Conservation (phyloP, 2,797 vertebrate genomes). For the Melanotaenia trifasciata region DNA sequence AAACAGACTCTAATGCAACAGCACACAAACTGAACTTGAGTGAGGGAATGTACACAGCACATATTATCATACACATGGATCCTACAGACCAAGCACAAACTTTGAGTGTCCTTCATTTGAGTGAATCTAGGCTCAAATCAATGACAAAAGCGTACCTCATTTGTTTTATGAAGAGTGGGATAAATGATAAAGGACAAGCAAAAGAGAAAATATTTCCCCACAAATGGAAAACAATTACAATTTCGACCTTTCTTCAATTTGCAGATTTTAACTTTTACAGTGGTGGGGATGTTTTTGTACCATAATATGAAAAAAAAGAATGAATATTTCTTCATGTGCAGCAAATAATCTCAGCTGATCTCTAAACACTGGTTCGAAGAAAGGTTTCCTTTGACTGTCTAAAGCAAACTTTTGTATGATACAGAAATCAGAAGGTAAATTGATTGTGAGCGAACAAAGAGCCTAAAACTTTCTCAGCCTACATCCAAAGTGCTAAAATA, state of each 20-base stretch:
- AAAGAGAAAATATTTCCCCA: slow-evolving; percentile 2
- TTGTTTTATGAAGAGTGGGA: not conserved
- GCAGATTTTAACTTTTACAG: slow-evolving; percentile 7
- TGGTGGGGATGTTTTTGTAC: not conserved
- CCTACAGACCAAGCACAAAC: slow-evolving; percentile 52
- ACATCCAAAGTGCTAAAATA: slow-evolving; percentile 40
- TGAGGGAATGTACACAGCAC: not conserved
- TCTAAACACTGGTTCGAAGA: not conserved
- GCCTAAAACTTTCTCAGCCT: slow-evolving; percentile 12
- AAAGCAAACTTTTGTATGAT: not conserved
- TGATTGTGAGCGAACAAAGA: not conserved
- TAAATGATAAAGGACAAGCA: slow-evolving; percentile 19
- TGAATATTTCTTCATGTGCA: slow-evolving; percentile 2
- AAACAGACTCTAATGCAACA: slow-evolving; percentile 37
- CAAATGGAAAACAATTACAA: not conserved
- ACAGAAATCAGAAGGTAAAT: not conserved
- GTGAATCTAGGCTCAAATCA: slow-evolving; percentile 23
- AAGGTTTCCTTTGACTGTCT: not conserved
- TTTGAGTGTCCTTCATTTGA: slow-evolving; percentile 36
- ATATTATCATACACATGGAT: slow-evolving; percentile 10
- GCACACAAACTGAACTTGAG: slow-evolving; percentile 15
- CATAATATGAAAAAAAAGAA: slow-evolving; percentile 27
- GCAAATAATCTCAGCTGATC: slow-evolving; percentile 10
- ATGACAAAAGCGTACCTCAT: slow-evolving; percentile 41
- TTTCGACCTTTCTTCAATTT: not conserved